Conservation (phyloP, 2,888 invertebrate species). For the Drosophila cognata region DNA sequence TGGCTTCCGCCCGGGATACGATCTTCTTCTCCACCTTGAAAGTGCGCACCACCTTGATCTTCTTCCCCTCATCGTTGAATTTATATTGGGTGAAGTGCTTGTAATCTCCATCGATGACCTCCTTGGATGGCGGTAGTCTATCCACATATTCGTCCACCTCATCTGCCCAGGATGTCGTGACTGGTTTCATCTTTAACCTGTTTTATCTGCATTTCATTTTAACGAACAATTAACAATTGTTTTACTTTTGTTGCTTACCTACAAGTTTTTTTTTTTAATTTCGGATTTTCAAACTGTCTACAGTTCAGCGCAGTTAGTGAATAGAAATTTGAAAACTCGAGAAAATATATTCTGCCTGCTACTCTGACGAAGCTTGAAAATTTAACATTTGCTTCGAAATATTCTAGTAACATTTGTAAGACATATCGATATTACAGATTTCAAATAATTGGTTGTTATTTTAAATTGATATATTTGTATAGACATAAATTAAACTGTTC, state of each 20-base stretch:
- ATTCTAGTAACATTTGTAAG: neutral
- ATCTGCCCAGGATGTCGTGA: slow-evolving; percentile 97
- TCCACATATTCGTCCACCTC: slow-evolving; percentile 94
- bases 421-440: neutral
- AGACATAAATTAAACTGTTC: no score
- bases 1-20: slow-evolving; percentile 95
- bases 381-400: neutral
- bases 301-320: neutral
- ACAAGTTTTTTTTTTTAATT: slow-evolving; percentile 1
- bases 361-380: slow-evolving; percentile 4
- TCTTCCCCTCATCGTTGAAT: slow-evolving; percentile 95
- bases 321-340: neutral
- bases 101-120: slow-evolving; percentile 92
- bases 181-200: slow-evolving; percentile 86
- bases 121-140: slow-evolving; percentile 90
- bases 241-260: neutral
- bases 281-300: neutral
- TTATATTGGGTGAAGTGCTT: slow-evolving; percentile 97
- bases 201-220: neutral
- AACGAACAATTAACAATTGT: neutral
- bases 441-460: neutral
- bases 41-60: slow-evolving; percentile 93
- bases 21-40: slow-evolving; percentile 96
- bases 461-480: no score
- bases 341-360: neutral